These are phyloP conservation scores for Amorpha juglandis DNA, from an alignment of 2,888 invertebrate species.

Conservation along the genomic window DNA sequence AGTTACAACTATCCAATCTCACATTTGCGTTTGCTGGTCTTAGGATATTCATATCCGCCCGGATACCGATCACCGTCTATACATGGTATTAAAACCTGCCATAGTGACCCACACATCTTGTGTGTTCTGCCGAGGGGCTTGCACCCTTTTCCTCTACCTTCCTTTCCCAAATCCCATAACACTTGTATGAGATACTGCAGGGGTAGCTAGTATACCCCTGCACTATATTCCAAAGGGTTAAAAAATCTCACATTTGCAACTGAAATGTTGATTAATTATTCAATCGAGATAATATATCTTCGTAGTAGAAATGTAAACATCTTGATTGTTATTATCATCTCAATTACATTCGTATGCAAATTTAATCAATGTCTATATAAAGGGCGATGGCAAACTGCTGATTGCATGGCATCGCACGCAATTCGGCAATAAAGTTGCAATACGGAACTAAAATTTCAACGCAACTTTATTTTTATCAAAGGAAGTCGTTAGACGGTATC, in stretches of 20 bases:
- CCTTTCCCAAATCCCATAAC: no score
- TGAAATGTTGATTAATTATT: neutral
- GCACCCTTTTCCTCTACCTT: no score
- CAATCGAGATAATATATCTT: conserved; percentile 10
- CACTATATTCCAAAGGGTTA: no score
- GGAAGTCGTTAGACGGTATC: conserved; percentile 83
- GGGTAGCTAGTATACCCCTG: no score
- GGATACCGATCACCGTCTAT: no score
- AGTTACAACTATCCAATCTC: neutral
- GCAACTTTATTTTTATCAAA: conserved; percentile 83
- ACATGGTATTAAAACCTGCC: no score
- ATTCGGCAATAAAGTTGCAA: conserved; percentile 80
- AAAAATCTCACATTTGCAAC: neutral
- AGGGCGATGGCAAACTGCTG: conserved; percentile 70
- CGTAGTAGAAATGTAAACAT: conserved; percentile 48
- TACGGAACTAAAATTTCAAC: conserved; percentile 83
- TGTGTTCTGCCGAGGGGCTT: no score
- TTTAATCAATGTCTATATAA: conserved; percentile 82
- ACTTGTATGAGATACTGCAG: no score
- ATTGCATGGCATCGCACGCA: conserved; percentile 75
- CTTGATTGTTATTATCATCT: conserved; percentile 57
- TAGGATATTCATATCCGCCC: no score
- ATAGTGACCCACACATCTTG: no score
- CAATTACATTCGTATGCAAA: conserved; percentile 71
- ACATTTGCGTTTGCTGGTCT: no score